Evolutionary conservation across 1,140 invertebrate genomes (phyloP).

Genomic region (Heliconius hewitsoni): DNA sequence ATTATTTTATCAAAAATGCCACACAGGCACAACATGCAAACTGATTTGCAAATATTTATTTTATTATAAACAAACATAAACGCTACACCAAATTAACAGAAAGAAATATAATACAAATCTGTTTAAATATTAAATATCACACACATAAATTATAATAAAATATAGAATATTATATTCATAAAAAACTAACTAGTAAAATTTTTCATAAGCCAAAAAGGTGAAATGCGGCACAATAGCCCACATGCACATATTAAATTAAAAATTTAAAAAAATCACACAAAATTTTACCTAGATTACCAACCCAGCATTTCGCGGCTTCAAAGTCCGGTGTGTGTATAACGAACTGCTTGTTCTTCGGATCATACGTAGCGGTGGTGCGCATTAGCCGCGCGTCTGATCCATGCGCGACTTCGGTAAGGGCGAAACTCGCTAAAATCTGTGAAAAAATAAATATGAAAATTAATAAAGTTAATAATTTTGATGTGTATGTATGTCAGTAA

Average conservation of each 20-base stretch:
- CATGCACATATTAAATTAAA: background rate
- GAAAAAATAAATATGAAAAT: too few species aligned
- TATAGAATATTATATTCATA: too few species aligned
- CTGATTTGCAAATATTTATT: too few species aligned
- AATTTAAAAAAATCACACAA: slow-evolving; percentile 48
- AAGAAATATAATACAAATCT: background rate
- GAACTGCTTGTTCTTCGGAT: slow-evolving; percentile 89
- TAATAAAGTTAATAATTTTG: too few species aligned
- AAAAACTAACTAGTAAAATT: too few species aligned
- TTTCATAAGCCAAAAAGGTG: background rate
- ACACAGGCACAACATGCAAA: too few species aligned
- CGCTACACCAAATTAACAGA: too few species aligned
- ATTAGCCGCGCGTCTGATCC: slow-evolving; percentile 96
- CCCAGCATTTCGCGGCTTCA: slow-evolving; percentile 97
- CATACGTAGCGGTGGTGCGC: slow-evolving; percentile 94
- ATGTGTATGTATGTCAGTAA: too few species aligned
- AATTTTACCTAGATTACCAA: slow-evolving; percentile 90
- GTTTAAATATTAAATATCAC: too few species aligned
- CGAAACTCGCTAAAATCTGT: slow-evolving; percentile 90
- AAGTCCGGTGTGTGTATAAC: slow-evolving; percentile 95
- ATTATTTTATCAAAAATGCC: too few species aligned
- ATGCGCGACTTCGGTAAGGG: slow-evolving; percentile 95
- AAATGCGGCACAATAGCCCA: background rate
- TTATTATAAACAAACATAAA: too few species aligned
- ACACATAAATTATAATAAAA: too few species aligned